Percentiles rank a stretch among this genome's conserved stretches.
These are phyloP conservation scores for Drosophila putrida DNA, from an alignment of 2,888 invertebrate species.

Conservation along the genomic window DNA sequence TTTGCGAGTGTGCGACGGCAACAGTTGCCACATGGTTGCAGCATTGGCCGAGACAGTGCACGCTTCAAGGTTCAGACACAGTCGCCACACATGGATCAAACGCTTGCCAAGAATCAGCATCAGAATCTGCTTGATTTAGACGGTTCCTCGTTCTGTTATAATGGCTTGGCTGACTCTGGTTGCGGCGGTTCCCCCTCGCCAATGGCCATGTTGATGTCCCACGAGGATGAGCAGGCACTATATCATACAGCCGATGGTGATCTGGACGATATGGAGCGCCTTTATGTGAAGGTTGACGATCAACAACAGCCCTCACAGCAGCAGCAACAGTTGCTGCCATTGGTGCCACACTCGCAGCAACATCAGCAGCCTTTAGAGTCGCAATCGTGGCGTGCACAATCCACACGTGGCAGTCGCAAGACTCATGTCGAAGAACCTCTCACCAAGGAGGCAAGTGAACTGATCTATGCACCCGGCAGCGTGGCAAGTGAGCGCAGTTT, in stretches of 20 bases:
- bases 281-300: slow-evolving; percentile 85
- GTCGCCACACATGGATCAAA: slow-evolving; percentile 46
- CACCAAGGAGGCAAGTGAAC: slow-evolving; percentile 84
- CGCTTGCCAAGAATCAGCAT: slow-evolving; percentile 52
- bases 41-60: slow-evolving; percentile 71
- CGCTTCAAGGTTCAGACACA: slow-evolving; percentile 77
- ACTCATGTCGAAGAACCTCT: slow-evolving; percentile 64
- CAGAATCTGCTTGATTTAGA: slow-evolving; percentile 81
- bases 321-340: slow-evolving; percentile 60
- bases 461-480: slow-evolving; percentile 85
- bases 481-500: slow-evolving; percentile 84
- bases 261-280: slow-evolving; percentile 84
- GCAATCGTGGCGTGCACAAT: slow-evolving; percentile 76
- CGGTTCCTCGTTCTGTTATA: slow-evolving; percentile 82
- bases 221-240: slow-evolving; percentile 79
- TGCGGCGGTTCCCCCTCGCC: slow-evolving; percentile 84
- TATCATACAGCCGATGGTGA: slow-evolving; percentile 83
- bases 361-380: slow-evolving; percentile 50
- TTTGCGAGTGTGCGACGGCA: slow-evolving; percentile 78
- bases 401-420: slow-evolving; percentile 73
- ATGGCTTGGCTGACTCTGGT: slow-evolving; percentile 83
- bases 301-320: slow-evolving; percentile 67
- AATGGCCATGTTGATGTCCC: slow-evolving; percentile 83
- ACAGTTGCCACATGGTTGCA: slow-evolving; percentile 68
- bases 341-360: slow-evolving; percentile 51